phyloP scores from a whole-genome alignment of 2,888 invertebrate genomes.

The Mycalesis mineus region DNA sequence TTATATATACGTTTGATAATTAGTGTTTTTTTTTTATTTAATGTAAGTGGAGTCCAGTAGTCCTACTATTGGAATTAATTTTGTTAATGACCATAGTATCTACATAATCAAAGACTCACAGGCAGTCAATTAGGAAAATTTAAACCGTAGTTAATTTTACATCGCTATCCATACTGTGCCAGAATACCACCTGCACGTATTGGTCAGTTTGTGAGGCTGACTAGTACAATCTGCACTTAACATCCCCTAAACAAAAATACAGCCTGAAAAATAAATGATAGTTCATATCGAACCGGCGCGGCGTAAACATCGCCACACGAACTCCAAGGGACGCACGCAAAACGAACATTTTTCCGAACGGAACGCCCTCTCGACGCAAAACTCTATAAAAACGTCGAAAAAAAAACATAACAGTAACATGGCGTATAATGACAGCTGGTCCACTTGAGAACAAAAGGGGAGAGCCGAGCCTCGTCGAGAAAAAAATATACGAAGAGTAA shows the following conservation, averaged over 20 bases:
- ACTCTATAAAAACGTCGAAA: conserved; percentile 77
- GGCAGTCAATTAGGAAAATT: too few species aligned
- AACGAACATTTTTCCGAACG: conserved; percentile 77
- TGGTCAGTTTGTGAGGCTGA: too few species aligned
- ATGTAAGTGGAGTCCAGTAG: too few species aligned
- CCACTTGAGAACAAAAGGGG: conserved; percentile 80
- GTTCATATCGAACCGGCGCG: conserved; percentile 65
- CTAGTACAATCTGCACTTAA: too few species aligned
- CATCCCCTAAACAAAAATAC: conserved; percentile 37
- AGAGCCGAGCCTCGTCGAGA: conserved; percentile 73
- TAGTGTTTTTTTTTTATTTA: too few species aligned
- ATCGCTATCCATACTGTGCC: too few species aligned
- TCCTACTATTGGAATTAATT: too few species aligned
- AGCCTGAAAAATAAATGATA: conserved; percentile 46
- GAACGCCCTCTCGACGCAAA: conserved; percentile 74
- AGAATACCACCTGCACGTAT: too few species aligned
- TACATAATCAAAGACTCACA: too few species aligned
- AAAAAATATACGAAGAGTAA: conserved; percentile 75
- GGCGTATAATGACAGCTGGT: conserved; percentile 80
- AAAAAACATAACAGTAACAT: conserved; percentile 74
- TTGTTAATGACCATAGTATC: too few species aligned
- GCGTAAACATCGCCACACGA: conserved; percentile 71
- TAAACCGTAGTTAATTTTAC: too few species aligned
- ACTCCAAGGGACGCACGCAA: conserved; percentile 76
- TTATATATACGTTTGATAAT: too few species aligned